Evolutionary conservation across 2,113 vertebrate species (phyloP).

Genomic region (Lophius piscatorius): DNA sequence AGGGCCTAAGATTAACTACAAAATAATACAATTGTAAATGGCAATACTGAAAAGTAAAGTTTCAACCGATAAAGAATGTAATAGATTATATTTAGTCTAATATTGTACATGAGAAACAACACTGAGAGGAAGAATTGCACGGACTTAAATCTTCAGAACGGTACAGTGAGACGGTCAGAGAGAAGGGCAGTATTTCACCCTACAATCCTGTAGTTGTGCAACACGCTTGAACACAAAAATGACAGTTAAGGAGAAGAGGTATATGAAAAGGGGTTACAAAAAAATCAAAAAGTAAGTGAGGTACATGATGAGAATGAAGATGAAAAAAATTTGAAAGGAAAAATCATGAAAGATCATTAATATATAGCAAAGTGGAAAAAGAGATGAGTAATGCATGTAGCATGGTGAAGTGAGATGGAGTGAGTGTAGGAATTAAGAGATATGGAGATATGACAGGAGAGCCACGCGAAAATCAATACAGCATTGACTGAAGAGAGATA

Average conservation of each 20-base stretch:
- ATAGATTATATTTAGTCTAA: too few species aligned
- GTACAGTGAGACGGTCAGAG: too few species aligned
- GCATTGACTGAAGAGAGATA: slow-evolving; percentile 49
- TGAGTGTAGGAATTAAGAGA: slow-evolving; percentile 60
- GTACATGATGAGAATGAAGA: slow-evolving; percentile 8
- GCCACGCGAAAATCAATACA: slow-evolving; percentile 59
- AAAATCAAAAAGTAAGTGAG: slow-evolving; percentile 8
- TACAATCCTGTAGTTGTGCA: too few species aligned
- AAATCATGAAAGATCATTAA: slow-evolving; percentile 23
- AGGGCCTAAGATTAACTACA: too few species aligned
- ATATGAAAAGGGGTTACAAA: slow-evolving; percentile 38
- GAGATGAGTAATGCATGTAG: slow-evolving; percentile 46
- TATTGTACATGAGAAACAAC: too few species aligned
- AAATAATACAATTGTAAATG: too few species aligned
- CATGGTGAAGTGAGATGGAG: slow-evolving; percentile 31
- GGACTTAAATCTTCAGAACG: too few species aligned
- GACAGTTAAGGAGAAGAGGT: slow-evolving; percentile 20
- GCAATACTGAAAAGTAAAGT: too few species aligned
- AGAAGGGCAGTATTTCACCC: too few species aligned
- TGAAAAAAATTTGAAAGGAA: slow-evolving; percentile 16
- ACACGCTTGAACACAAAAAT: slow-evolving; percentile 17
- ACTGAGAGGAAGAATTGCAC: too few species aligned
- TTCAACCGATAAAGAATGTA: too few species aligned
- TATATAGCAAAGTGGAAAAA: slow-evolving; percentile 19
- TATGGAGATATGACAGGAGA: slow-evolving; percentile 68